Base-by-base conservation (phyloP, 2,888 invertebrate species). In the Drosophila infuscata region DNA sequence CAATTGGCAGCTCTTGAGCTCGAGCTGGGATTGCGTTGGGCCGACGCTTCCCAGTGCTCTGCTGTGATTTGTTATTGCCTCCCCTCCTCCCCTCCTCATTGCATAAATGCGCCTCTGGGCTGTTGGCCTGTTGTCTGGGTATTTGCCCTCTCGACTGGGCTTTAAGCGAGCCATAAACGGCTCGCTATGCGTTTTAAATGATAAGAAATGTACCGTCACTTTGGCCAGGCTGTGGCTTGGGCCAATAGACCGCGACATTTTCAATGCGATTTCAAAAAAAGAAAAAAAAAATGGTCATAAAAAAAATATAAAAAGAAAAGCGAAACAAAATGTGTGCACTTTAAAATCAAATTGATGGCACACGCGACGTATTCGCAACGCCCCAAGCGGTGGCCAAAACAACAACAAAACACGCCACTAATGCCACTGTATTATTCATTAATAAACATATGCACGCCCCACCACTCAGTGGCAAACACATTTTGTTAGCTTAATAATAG, bases 151-250 rank as follows among this genome's bases (percentile, higher is more conserved):
- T 70, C 29, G 64, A 57, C 61, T 35, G 41, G 62, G 63, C 89
- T 77, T 75, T 72, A 77, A 82, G 79, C 76, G 76, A 43, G 33
- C 73, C 85, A 84, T 89, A 82, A 88, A 72, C 56, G 88, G 60
- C 56, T 52, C 82, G 67, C 86, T 85, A 90, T 90, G 85, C 70
- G 48, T 86, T 83, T 85, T 85, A 85, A 83, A 85, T 85, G 90
- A 86, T 90, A 88, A 85, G 83, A 88, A 80, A 90, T 85, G 74
- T 69, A 48, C 58, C 64, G 52, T 46, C 56, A 12, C 29, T 38
- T n/a, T 38, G 29, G 56, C 29, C 12, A 30, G 38, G 29, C 25
- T 46, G 15, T 25, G 46, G 65, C 64, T 62, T 63, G 81, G 79
- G 48, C 74, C 70, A 79, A 76, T 71, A 65, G 60, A 48, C 33